Conservation (phyloP, 2,797 vertebrate genomes). For the Otolemur crassicaudatus region DNA sequence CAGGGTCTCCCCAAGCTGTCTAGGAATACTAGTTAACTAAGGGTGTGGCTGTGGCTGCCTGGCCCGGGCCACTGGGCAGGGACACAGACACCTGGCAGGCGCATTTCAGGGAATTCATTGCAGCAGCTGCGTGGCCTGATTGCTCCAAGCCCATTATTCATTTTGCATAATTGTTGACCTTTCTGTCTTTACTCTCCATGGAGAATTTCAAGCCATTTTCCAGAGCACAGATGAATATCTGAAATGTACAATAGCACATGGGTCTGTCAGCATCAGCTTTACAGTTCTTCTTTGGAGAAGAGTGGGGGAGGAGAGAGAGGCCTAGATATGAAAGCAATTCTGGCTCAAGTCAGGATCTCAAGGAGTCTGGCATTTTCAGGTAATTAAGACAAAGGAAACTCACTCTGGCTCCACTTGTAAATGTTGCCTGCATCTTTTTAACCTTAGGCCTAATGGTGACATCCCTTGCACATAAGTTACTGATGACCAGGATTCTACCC, state of each 20-base stretch:
- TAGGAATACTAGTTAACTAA: constrained; percentile 72
- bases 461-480: not conserved
- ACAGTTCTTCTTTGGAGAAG: constrained; percentile 23
- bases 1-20: constrained; percentile 27
- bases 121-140: constrained; percentile 76
- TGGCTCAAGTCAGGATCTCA: not conserved
- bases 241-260: constrained; percentile 62
- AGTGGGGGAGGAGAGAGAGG: not conserved
- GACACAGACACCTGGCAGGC: constrained; percentile 71
- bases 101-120: constrained; percentile 73
- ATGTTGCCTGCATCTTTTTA: not conserved
- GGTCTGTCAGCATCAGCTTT: constrained; percentile 68
- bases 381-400: not conserved
- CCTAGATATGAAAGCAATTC: not conserved
- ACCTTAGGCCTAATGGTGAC: not conserved
- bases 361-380: not conserved
- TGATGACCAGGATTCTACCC: not conserved
- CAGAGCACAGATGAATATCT: constrained; percentile 69
- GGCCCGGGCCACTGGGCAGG: constrained; percentile 44
- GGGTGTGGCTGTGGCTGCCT: constrained; percentile 57
- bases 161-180: constrained; percentile 86
- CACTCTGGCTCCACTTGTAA: not conserved
- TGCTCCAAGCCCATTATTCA: constrained; percentile 82
- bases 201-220: constrained; percentile 77
- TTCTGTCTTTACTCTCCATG: constrained; percentile 73